Percentiles rank a stretch among this genome's conserved stretches.
Conservation (phyloP, 2,113 vertebrate species). For the Peucedramus taeniatus region DNA sequence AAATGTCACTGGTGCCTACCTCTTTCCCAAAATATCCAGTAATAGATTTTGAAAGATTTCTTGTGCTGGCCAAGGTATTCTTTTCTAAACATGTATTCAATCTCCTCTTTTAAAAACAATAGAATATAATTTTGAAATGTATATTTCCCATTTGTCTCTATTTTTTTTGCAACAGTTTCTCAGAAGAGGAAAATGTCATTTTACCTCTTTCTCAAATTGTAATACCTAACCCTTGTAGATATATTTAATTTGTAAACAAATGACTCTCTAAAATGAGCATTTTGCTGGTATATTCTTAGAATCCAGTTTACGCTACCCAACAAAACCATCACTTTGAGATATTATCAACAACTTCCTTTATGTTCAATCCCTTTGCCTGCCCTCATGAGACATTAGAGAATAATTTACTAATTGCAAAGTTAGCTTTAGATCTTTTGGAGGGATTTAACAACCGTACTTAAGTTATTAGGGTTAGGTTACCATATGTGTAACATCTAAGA, state of each 20-base stretch:
- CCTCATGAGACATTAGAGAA: neutral
- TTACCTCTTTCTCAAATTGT: neutral
- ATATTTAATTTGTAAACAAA: neutral
- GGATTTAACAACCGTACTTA: neutral
- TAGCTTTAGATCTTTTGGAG: neutral
- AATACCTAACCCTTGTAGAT: neutral
- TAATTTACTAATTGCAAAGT: neutral
- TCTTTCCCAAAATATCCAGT: neutral
- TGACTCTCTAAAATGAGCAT: neutral
- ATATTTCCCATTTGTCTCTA: neutral
- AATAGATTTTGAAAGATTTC: neutral
- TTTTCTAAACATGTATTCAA: neutral
- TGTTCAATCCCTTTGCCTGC: neutral
- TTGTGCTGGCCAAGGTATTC: neutral
- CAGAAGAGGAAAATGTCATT: neutral
- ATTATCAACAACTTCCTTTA: neutral
- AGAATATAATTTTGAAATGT: neutral
- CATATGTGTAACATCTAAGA: neutral
- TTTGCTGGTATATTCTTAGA: neutral
- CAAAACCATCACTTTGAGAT: neutral
- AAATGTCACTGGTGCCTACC: neutral
- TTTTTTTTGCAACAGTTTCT: neutral
- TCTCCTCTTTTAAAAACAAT: neutral
- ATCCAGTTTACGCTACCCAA: neutral
- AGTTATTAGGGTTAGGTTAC: neutral